phyloP scores from a whole-genome alignment of 1,140 invertebrate species.

The Helicoverpa armigera region DNA sequence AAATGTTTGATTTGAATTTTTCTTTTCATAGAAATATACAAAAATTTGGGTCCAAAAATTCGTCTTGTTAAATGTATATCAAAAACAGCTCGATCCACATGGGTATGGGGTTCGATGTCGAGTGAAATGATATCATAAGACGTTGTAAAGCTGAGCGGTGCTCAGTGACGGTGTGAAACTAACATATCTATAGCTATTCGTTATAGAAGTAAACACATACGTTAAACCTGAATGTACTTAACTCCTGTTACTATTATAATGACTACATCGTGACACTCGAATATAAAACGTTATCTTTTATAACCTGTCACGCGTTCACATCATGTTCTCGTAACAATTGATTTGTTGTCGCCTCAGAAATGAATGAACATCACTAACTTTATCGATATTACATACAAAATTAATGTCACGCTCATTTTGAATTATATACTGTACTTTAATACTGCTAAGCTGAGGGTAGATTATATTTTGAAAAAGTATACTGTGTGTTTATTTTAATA shows the following conservation, averaged over 20 bases:
- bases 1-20: slow-evolving; percentile 25
- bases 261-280: slow-evolving; percentile 57
- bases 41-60: slow-evolving; percentile 46
- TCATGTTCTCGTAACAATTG: slow-evolving; percentile 29
- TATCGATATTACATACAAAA: background rate
- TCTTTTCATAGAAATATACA: slow-evolving; percentile 33
- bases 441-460: slow-evolving; percentile 2
- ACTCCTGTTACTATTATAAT: slow-evolving; percentile 54
- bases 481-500: slow-evolving; percentile 1
- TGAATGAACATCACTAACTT: slow-evolving; percentile 46
- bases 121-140: slow-evolving; percentile 35
- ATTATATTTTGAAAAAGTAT: background rate
- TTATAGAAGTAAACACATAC: slow-evolving; percentile 46
- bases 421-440: slow-evolving; percentile 16
- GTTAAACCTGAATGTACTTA: slow-evolving; percentile 57
- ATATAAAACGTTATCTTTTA: slow-evolving; percentile 48
- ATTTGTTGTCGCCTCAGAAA: slow-evolving; percentile 17
- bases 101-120: slow-evolving; percentile 38
- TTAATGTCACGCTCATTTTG: background rate
- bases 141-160: slow-evolving; percentile 31
- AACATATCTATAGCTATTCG: slow-evolving; percentile 36
- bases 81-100: slow-evolving; percentile 45
- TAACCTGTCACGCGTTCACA: slow-evolving; percentile 42
- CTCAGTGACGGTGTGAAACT: slow-evolving; percentile 25
- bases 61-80: slow-evolving; percentile 46